phyloP scores from a whole-genome alignment of 2,113 vertebrate genomes.

The Hippocampus mohnikei region DNA sequence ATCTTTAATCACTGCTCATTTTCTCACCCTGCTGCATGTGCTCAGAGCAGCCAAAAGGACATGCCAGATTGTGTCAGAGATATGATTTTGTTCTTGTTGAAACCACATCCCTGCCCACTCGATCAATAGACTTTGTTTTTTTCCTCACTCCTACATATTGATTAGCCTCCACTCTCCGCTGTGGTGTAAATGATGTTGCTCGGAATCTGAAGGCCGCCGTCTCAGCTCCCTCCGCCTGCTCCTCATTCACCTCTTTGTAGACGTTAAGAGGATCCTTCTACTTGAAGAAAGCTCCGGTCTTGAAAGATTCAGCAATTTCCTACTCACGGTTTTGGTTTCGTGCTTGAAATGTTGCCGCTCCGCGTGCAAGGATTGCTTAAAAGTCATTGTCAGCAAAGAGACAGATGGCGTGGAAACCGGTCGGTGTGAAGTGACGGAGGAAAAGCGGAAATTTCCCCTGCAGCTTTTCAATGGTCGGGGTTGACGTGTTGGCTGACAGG shows the following conservation, averaged over 20 bases:
- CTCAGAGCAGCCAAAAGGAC: constrained; percentile 21
- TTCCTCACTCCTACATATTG: constrained; percentile 27
- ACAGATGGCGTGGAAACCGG: constrained; percentile 29
- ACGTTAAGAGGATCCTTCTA: constrained; percentile 26
- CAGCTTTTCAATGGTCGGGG: constrained; percentile 2
- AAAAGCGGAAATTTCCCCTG: constrained; percentile 26
- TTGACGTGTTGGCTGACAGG: constrained; percentile 23
- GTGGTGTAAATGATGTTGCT: constrained; percentile 37
- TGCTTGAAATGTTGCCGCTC: background rate
- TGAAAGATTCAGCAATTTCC: constrained; percentile 25
- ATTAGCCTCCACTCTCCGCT: constrained; percentile 25
- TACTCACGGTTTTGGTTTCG: constrained; percentile 1
- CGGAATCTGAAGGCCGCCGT: constrained; percentile 5
- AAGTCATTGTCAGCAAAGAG: constrained; percentile 37
- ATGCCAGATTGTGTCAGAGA: constrained; percentile 6
- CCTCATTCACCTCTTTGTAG: constrained; percentile 3
- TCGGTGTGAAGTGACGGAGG: constrained; percentile 28
- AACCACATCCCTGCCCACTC: constrained; percentile 27
- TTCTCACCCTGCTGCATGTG: constrained; percentile 27
- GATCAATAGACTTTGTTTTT: constrained; percentile 34
- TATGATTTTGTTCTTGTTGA: constrained; percentile 17
- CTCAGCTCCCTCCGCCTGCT: background rate
- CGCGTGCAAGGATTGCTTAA: constrained; percentile 8
- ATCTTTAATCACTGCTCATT: constrained; percentile 56
- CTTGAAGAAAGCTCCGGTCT: constrained; percentile 17